Evolutionary conservation across 2,113 vertebrate species (phyloP).

Genomic region (Pedetes capensis): DNA sequence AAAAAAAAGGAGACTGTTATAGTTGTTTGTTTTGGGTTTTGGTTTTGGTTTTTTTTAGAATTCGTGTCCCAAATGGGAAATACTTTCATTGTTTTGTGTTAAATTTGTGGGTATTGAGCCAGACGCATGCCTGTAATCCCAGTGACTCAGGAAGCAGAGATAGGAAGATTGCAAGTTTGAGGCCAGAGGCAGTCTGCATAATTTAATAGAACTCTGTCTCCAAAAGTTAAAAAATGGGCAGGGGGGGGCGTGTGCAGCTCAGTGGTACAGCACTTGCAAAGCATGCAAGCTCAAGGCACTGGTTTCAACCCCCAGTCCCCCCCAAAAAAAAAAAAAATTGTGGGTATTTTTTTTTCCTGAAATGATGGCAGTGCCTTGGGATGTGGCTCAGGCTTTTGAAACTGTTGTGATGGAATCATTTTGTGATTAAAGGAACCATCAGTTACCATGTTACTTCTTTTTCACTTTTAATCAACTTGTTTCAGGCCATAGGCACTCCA

Average conservation of each 20-base stretch:
- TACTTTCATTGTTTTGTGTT: background rate
- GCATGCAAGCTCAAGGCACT: too few relatives aligned
- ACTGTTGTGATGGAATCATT: slow-evolving; percentile 34
- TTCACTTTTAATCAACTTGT: slow-evolving; percentile 69
- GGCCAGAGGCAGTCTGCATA: too few relatives aligned
- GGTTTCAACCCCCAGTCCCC: too few relatives aligned
- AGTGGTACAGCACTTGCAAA: too few relatives aligned
- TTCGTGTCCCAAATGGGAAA: slow-evolving; percentile 24
- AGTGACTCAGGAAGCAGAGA: too few relatives aligned
- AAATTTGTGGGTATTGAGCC: background rate
- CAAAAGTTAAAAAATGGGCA: too few relatives aligned
- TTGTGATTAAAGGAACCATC: slow-evolving; percentile 44
- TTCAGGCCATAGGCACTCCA: slow-evolving; percentile 95
- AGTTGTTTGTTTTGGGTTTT: too few relatives aligned
- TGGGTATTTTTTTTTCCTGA: background rate
- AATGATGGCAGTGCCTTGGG: slow-evolving; percentile 48
- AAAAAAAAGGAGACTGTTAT: background rate
- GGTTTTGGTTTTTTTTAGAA: slow-evolving; percentile 21
- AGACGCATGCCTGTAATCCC: too few relatives aligned
- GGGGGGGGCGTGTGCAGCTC: too few relatives aligned
- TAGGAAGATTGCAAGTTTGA: too few relatives aligned
- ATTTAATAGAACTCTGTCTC: too few relatives aligned
- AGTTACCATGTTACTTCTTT: slow-evolving; percentile 46
- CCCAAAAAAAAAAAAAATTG: too few relatives aligned
- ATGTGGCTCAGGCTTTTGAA: slow-evolving; percentile 33